Conservation (phyloP, 2,113 vertebrate genomes). For the Stegostoma tigrinum region DNA sequence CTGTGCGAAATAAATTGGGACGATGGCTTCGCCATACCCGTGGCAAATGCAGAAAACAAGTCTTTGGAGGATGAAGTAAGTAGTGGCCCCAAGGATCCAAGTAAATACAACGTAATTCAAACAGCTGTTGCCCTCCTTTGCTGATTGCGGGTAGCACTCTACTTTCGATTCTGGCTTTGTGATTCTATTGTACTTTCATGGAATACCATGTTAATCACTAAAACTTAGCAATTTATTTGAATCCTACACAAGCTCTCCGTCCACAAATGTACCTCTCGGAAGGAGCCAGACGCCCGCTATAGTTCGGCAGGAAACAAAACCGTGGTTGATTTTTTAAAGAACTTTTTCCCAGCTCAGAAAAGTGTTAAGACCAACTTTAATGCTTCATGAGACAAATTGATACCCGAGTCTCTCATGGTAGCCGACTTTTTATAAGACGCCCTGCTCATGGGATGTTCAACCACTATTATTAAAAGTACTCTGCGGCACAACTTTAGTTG, state of each 20-base stretch:
- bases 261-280: not conserved
- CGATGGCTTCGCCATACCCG: slow-evolving; percentile 65
- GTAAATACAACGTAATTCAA: too few relatives aligned
- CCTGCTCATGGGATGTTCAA: not conserved
- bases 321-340: not conserved
- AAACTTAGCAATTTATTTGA: not conserved
- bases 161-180: too few relatives aligned
- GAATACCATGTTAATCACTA: too few relatives aligned
- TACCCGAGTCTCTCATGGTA: not conserved
- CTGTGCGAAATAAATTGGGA: slow-evolving; percentile 70
- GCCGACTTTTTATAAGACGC: not conserved
- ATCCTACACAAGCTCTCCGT: not conserved
- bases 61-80: slow-evolving; percentile 68
- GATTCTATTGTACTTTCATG: too few relatives aligned
- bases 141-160: too few relatives aligned
- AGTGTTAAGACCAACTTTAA: not conserved
- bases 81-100: not conserved
- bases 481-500: too few relatives aligned
- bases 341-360: not conserved
- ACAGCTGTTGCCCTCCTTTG: too few relatives aligned
- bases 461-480: not conserved
- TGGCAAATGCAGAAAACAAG: slow-evolving; percentile 70
- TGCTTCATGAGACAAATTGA: not conserved
- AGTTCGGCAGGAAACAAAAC: not conserved
- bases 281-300: not conserved